phyloP scores from a whole-genome alignment of 1,140 invertebrate species.

The Lamellibrachia luymesi region DNA sequence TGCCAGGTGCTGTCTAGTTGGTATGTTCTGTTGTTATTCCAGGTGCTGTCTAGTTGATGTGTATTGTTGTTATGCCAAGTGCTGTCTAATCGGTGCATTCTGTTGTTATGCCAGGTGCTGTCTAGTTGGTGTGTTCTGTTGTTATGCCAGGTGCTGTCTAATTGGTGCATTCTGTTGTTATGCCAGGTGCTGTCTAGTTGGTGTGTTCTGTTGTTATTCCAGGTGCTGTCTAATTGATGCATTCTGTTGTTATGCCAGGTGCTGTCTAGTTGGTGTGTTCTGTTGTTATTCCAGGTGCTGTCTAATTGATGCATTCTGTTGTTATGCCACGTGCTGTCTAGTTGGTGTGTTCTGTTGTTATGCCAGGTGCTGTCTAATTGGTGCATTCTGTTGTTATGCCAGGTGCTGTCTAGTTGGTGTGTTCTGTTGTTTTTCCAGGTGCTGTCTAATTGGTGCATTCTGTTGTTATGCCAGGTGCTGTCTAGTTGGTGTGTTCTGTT shows the following conservation, averaged over 20 bases:
- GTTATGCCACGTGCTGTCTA: not conserved
- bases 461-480: constrained; percentile 8
- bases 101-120: not conserved
- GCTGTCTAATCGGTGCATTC: not conserved
- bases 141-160: not conserved
- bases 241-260: constrained; percentile 3
- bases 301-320: not conserved
- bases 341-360: not conserved
- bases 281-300: not conserved
- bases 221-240: not conserved
- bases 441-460: not conserved
- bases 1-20: not conserved
- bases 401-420: not conserved
- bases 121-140: not conserved
- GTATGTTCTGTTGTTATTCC: not conserved
- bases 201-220: not conserved
- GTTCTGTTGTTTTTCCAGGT: not conserved
- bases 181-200: not conserved
- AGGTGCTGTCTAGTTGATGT: not conserved
- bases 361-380: not conserved
- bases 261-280: not conserved
- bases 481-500: not conserved
- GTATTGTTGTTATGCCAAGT: not conserved
- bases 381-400: not conserved
- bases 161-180: not conserved